Evolutionary conservation across 2,888 invertebrate species (phyloP).

Genomic region (Leptura quadrifasciata): DNA sequence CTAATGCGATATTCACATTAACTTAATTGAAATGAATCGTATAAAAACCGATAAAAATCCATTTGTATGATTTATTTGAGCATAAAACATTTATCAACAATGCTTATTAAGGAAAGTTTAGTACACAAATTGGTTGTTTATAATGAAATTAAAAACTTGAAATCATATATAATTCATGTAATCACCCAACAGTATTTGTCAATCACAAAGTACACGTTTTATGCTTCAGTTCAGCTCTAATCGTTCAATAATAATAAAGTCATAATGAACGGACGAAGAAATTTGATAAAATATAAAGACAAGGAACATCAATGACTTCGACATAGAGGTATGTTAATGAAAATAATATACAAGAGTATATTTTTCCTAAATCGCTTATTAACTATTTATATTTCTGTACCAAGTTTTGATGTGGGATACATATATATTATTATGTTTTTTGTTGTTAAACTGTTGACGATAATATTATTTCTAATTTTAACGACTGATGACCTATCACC

Average conservation of each 20-base stretch:
- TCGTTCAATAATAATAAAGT: conserved; percentile 19
- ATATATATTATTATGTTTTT: too few relatives aligned
- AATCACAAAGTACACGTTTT: conserved; percentile 25
- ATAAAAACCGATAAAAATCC: conserved; percentile 21
- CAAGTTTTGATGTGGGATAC: too few relatives aligned
- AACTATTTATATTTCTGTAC: too few relatives aligned
- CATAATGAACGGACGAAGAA: conserved; percentile 5
- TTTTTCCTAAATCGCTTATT: too few relatives aligned
- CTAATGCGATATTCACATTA: conserved; percentile 16
- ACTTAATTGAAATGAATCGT: conserved; percentile 24
- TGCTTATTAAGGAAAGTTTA: conserved; percentile 25
- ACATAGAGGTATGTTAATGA: too few relatives aligned
- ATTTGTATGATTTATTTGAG: conserved; percentile 24
- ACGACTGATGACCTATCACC: too few relatives aligned
- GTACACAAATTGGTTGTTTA: conserved; percentile 25
- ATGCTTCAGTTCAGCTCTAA: conserved; percentile 9
- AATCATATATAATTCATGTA: conserved; percentile 29
- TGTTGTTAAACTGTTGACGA: too few relatives aligned
- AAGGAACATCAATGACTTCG: neutral
- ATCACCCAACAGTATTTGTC: conserved; percentile 8
- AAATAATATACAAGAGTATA: too few relatives aligned
- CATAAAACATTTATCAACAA: conserved; percentile 26
- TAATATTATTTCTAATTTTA: too few relatives aligned
- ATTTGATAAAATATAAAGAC: neutral
- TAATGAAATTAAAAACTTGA: conserved; percentile 25